A percentile compares a stretch with the other conserved stretches of the same genome.
phyloP scores from a whole-genome alignment of 2,888 invertebrate genomes.

The Dolichopus griseipennis region DNA sequence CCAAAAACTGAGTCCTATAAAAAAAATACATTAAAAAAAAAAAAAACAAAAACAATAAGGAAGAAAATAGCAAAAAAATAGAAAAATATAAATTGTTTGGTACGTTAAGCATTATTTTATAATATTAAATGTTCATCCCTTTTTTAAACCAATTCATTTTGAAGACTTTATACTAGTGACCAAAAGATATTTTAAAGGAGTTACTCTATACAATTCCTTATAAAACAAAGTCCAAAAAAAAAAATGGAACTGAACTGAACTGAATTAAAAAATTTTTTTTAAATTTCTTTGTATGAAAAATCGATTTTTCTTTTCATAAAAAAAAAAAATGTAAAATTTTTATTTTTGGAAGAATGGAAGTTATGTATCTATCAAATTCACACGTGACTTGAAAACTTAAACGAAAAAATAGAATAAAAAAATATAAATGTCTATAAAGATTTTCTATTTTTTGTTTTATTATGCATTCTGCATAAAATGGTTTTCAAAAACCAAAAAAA shows the following conservation, averaged over 20 bases:
- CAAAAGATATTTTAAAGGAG: no score
- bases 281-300: background rate
- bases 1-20: no score
- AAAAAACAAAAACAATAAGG: no score
- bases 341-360: background rate
- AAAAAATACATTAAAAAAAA: no score
- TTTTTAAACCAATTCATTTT: no score
- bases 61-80: no score
- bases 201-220: no score
- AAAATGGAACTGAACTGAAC: background rate
- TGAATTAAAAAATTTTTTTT: background rate
- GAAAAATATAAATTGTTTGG: no score
- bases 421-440: background rate
- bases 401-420: background rate
- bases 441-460: background rate
- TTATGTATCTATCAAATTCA: slow-evolving; percentile 10
- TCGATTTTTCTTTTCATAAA: background rate
- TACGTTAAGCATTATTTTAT: no score
- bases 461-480: slow-evolving; percentile 7
- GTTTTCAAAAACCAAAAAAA: background rate
- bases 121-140: no score
- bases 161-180: no score
- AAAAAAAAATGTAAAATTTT: background rate
- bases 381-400: slow-evolving; percentile 9
- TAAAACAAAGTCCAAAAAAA: no score